Evolutionary conservation across 2,888 invertebrate genomes (phyloP).

Genomic region (Meghimatium bilineatum): DNA sequence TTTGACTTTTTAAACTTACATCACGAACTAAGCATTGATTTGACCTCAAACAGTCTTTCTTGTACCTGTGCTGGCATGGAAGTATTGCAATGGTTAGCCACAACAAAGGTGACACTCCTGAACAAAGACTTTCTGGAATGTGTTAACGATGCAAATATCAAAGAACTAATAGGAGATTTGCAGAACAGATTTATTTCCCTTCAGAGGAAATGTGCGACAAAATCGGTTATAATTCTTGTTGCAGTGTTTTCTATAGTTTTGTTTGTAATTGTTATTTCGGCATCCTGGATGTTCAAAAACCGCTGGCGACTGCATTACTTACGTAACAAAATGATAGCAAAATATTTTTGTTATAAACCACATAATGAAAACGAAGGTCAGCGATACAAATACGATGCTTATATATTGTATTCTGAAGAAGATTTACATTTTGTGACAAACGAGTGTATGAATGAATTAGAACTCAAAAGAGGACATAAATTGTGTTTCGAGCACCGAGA

Average conservation of each 20-base stretch:
- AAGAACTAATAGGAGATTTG: not conserved
- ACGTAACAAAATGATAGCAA: constrained; percentile 8
- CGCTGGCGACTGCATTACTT: constrained; percentile 36
- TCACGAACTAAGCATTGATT: constrained; percentile 3
- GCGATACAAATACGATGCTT: constrained; percentile 39
- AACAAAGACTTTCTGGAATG: constrained; percentile 27
- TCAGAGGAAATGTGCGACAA: constrained; percentile 6
- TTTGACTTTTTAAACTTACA: constrained; percentile 17
- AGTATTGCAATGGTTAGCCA: constrained; percentile 27
- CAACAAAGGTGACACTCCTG: constrained; percentile 12
- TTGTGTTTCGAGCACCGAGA: constrained; percentile 44
- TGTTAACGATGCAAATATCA: not conserved
- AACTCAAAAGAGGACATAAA: constrained; percentile 33
- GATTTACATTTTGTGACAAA: constrained; percentile 26
- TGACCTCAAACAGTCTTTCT: constrained; percentile 24
- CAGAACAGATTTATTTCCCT: not conserved
- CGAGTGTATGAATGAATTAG: constrained; percentile 31
- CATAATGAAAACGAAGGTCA: not conserved
- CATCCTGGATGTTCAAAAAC: constrained; percentile 20
- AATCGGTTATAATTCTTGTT: not conserved
- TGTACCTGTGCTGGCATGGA: constrained; percentile 35
- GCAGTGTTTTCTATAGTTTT: not conserved
- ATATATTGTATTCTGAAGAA: constrained; percentile 28
- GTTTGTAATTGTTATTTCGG: not conserved
- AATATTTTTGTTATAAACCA: not conserved